phyloP scores from a whole-genome alignment of 2,888 invertebrate genomes.

The Autographa pulchrina region DNA sequence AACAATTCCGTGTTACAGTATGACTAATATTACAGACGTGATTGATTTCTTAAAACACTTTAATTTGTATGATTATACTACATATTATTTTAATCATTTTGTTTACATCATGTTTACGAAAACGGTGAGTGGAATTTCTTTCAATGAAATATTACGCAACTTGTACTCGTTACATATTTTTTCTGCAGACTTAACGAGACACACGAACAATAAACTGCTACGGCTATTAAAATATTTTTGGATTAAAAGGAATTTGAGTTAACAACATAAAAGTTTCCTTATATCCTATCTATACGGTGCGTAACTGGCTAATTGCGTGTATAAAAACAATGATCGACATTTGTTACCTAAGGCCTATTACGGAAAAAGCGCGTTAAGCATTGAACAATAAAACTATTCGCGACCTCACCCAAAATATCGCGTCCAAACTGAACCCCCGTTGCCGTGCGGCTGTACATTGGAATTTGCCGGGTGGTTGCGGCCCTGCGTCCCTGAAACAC shows the following conservation, averaged over 20 bases:
- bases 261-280: constrained; percentile 69
- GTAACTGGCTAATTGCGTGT: constrained; percentile 81
- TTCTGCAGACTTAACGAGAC: constrained; percentile 16
- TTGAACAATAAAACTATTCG: constrained; percentile 74
- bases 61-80: constrained; percentile 31
- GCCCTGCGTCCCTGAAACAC: constrained; percentile 74
- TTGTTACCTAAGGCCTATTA: constrained; percentile 74
- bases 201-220: constrained; percentile 43
- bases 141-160: constrained; percentile 29
- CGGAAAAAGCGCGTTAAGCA: constrained; percentile 74
- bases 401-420: constrained; percentile 65
- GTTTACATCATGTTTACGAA: constrained; percentile 29
- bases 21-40: constrained; percentile 13
- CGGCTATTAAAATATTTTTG: constrained; percentile 62
- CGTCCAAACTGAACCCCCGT: constrained; percentile 59
- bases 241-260: constrained; percentile 71
- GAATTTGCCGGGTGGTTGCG: constrained; percentile 59
- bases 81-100: constrained; percentile 26
- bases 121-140: constrained; percentile 22
- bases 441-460: constrained; percentile 58
- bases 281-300: constrained; percentile 62
- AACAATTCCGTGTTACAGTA: constrained; percentile 39
- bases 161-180: constrained; percentile 27
- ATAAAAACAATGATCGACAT: constrained; percentile 80
- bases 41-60: constrained; percentile 40